A percentile compares a stretch with the other conserved stretches of the same genome.
These are phyloP conservation scores for Heliopora coerulea DNA, from an alignment of 92 coral and sea anemone genomes.

Conservation along the genomic window DNA sequence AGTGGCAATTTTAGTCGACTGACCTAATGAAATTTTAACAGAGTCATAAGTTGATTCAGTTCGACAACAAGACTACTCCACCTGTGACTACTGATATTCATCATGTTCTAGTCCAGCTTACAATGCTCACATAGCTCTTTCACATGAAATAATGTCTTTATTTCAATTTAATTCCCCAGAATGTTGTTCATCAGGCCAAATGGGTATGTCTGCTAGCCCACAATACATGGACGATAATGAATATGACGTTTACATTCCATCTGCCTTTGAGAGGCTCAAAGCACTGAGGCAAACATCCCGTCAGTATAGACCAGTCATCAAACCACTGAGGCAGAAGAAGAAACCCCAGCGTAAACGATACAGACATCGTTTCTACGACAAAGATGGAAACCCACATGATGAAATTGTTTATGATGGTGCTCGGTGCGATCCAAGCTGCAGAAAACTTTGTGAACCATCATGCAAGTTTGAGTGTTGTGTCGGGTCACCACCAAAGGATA, in stretches of 20 bases:
- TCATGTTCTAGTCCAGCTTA: too few relatives aligned
- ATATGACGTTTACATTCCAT: slow-evolving; percentile 16
- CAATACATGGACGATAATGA: background rate
- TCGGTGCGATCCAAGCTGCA: slow-evolving; percentile 62
- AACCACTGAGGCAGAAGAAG: background rate
- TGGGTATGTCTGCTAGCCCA: slow-evolving; percentile 4
- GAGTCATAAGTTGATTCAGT: too few relatives aligned
- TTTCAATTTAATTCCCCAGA: background rate
- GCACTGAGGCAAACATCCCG: background rate
- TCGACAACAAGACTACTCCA: too few relatives aligned
- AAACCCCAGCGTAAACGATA: slow-evolving; percentile 17
- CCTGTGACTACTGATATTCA: too few relatives aligned
- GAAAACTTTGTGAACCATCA: slow-evolving; percentile 68
- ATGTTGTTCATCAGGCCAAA: slow-evolving; percentile 32
- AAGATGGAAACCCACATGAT: slow-evolving; percentile 39
- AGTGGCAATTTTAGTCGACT: too few relatives aligned
- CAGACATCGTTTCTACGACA: slow-evolving; percentile 39
- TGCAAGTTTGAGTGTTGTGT: slow-evolving; percentile 91
- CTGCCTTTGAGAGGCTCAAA: slow-evolving; percentile 41
- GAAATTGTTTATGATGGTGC: slow-evolving; percentile 49
- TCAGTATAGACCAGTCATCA: background rate
- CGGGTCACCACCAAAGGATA: slow-evolving; percentile 26
- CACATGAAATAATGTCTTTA: too few relatives aligned
- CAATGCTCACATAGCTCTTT: too few relatives aligned
- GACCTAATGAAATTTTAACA: too few relatives aligned